Evolutionary conservation across 2,113 vertebrate species (phyloP), one percentile per base, ranked within the genome.

Genomic region (Dasyprocta punctata): DNA sequence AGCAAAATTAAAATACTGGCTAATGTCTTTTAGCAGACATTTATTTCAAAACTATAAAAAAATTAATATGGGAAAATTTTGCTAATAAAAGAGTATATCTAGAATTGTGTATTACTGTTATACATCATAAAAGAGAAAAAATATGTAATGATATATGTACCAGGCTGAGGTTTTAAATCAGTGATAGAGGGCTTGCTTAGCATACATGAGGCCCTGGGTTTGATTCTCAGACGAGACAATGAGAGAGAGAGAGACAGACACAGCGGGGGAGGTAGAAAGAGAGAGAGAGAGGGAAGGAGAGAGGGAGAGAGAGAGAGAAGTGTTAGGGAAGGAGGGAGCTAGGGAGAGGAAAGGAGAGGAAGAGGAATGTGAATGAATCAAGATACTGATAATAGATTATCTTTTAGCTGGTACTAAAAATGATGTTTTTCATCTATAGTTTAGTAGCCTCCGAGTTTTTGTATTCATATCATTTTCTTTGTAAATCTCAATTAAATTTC

Each of bases 401-500:
- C 19, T 49, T 91, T 65, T 49, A 38, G 56, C 19, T 61, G 65
- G 52, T 41, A 52, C 30, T 5, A 54, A 38, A 82, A 22, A 65
- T 47, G 13, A n/a, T 38, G 13, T 28, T 49, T 86, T 17, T 54
- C 73, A 63, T 26, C 1, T 44, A 67, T 5, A 89, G 54, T 75
- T 69, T 78, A n/a, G 20, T 17, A 47, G 65, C 41, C 54, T 91
- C 67, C 60, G 65, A 52, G 8, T 49, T 94, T 92, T 81, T 49
- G 14, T 73, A 89, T 44, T 69, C 7, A 8, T 30, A 85, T 49
- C 44, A 82, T 63, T 95, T 86, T 73, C 17, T 60, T 86, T 88
- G 47, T 78, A 69, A 82, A 65, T 86, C 36, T 81, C 81, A 60
- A 47, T 33, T 63, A 89, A 89, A 82, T 87, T 90, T 96, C 85